These are phyloP conservation scores for Luehdorfia chinensis DNA, from an alignment of 1,140 invertebrate genomes.

Conservation along the genomic window DNA sequence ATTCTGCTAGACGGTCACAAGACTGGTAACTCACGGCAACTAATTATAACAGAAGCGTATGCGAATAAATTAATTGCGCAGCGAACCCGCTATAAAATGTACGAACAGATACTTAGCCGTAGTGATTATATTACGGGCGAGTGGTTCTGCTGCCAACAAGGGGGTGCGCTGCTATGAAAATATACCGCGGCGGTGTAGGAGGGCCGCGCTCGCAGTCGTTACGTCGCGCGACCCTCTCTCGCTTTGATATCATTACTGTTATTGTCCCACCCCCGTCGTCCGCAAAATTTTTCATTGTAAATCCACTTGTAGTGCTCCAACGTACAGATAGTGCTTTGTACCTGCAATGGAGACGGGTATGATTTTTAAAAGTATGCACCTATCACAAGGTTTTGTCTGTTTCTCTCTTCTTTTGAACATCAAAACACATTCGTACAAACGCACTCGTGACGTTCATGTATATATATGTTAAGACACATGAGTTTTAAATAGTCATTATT, in stretches of 20 bases:
- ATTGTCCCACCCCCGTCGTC: conserved; percentile 51
- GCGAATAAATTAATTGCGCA: conserved; percentile 27
- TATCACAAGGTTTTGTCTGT: too few relatives aligned
- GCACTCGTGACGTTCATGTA: too few relatives aligned
- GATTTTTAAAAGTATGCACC: neutral
- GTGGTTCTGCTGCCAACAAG: conserved; percentile 48
- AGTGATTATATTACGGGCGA: conserved; percentile 67
- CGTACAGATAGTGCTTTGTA: conserved; percentile 17
- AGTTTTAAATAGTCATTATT: too few relatives aligned
- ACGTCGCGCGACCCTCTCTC: conserved; percentile 39
- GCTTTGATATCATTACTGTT: conserved; percentile 65
- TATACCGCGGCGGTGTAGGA: conserved; percentile 33
- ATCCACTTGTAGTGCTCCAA: conserved; percentile 33
- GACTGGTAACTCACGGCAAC: conserved; percentile 1
- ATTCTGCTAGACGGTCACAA: neutral
- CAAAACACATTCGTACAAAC: too few relatives aligned
- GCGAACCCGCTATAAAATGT: conserved; percentile 30
- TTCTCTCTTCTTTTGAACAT: neutral
- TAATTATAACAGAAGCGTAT: conserved; percentile 12
- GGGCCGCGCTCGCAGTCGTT: conserved; percentile 25
- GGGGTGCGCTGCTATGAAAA: conserved; percentile 62
- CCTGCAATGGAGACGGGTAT: conserved; percentile 9
- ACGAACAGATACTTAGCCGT: conserved; percentile 49
- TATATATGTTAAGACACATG: too few relatives aligned
- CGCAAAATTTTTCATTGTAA: conserved; percentile 35